Conservation (phyloP, 2,113 vertebrate species). For the Mustela lutreola region DNA sequence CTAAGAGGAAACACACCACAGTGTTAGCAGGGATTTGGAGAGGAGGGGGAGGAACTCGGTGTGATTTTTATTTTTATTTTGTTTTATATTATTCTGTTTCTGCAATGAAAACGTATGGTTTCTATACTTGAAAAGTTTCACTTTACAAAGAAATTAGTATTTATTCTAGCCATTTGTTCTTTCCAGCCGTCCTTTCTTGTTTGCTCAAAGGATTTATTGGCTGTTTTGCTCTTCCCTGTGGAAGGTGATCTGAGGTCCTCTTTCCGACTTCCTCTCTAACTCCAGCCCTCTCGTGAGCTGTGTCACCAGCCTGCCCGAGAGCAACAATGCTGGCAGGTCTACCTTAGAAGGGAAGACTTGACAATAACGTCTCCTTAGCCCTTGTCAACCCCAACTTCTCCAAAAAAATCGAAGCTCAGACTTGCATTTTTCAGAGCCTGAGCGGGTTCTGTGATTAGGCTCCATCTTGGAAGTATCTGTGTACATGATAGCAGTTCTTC, state of each 20-base stretch:
- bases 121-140: conserved; percentile 45
- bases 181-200: not conserved
- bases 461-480: not conserved
- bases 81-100: conserved; percentile 16
- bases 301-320: not conserved
- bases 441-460: not conserved
- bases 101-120: not conserved
- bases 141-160: not conserved
- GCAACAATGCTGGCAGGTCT: not conserved
- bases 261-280: not conserved
- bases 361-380: not conserved
- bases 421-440: not conserved
- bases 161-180: conserved; percentile 10
- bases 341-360: not conserved
- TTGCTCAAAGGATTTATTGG: conserved; percentile 22
- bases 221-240: conserved; percentile 1
- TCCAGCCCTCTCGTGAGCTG: not conserved
- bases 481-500: not conserved
- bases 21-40: conserved; percentile 10
- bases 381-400: conserved; percentile 6
- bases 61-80: conserved; percentile 50
- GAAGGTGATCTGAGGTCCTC: not conserved
- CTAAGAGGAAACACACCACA: conserved; percentile 16
- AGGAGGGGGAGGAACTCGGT: not conserved
- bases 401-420: not conserved